Evolutionary conservation across 2,888 invertebrate genomes (phyloP).

Genomic region (Spodoptera picta): DNA sequence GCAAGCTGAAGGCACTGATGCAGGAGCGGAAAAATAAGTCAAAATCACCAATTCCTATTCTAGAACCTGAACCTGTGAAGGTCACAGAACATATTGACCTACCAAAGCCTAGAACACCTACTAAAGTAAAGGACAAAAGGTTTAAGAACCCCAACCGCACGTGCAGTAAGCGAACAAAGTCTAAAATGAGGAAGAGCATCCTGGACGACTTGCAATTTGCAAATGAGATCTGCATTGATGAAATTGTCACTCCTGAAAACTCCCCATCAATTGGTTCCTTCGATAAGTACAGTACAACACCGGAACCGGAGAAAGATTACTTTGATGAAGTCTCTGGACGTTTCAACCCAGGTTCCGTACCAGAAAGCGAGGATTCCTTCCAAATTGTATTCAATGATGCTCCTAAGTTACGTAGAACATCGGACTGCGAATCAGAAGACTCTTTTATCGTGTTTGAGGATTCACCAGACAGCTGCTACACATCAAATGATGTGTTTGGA

Average conservation of each 20-base stretch:
- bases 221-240: slow-evolving; percentile 67
- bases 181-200: slow-evolving; percentile 64
- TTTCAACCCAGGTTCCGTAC: slow-evolving; percentile 71
- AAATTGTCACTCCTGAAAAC: slow-evolving; percentile 64
- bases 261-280: slow-evolving; percentile 58
- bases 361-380: slow-evolving; percentile 80
- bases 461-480: slow-evolving; percentile 78
- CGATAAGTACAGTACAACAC: slow-evolving; percentile 34
- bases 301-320: slow-evolving; percentile 58
- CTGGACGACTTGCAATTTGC: slow-evolving; percentile 71
- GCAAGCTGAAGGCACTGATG: slow-evolving; percentile 73
- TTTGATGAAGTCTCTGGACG: slow-evolving; percentile 81
- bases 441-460: slow-evolving; percentile 88
- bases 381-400: slow-evolving; percentile 82
- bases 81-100: not conserved
- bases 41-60: slow-evolving; percentile 1
- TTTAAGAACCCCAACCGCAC: slow-evolving; percentile 67
- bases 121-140: slow-evolving; percentile 63
- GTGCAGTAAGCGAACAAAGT: slow-evolving; percentile 63
- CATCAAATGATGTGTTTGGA: slow-evolving; percentile 79
- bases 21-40: slow-evolving; percentile 63
- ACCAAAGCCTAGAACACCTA: slow-evolving; percentile 46
- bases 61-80: slow-evolving; percentile 37
- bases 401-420: slow-evolving; percentile 66
- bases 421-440: slow-evolving; percentile 89